Evolutionary conservation across 2,888 invertebrate species (phyloP).

Genomic region (Ectropis crepuscularia): DNA sequence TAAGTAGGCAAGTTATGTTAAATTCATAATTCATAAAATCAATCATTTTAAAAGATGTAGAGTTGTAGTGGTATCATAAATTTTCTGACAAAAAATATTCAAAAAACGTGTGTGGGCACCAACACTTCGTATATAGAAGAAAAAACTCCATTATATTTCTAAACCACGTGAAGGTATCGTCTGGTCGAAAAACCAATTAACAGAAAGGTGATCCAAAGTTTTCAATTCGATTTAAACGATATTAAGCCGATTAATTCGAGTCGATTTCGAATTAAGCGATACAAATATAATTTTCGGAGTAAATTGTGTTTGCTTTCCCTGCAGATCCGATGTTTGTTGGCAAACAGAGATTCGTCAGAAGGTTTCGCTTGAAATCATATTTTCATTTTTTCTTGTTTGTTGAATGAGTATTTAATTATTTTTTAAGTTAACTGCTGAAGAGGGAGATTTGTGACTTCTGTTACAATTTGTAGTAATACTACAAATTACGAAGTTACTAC

Average conservation of each 20-base stretch:
- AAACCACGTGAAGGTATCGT: too few species aligned
- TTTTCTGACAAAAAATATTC: too few species aligned
- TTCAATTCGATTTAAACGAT: constrained; percentile 58
- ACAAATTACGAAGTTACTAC: too few species aligned
- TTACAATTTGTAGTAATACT: too few species aligned
- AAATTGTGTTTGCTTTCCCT: constrained; percentile 59
- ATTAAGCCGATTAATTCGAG: constrained; percentile 61
- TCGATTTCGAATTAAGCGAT: constrained; percentile 59
- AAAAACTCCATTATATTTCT: too few species aligned
- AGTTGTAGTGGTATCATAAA: too few species aligned
- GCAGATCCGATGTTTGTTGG: constrained; percentile 47
- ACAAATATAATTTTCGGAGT: constrained; percentile 61
- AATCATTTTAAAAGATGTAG: too few species aligned
- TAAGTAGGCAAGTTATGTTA: too few species aligned
- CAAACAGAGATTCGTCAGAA: constrained; percentile 3
- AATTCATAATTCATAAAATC: too few species aligned
- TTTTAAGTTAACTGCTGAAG: constrained; percentile 6
- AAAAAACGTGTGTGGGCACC: too few species aligned
- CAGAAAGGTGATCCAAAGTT: constrained; percentile 29
- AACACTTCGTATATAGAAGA: too few species aligned
- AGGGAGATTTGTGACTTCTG: not conserved
- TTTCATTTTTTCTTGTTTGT: constrained; percentile 5
- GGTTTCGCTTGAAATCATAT: constrained; percentile 4
- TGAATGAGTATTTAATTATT: constrained; percentile 1
- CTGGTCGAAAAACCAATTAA: constrained; percentile 7